phyloP scores from a whole-genome alignment of 2,797 vertebrate genomes.

The Chelidonichthys spinosus region DNA sequence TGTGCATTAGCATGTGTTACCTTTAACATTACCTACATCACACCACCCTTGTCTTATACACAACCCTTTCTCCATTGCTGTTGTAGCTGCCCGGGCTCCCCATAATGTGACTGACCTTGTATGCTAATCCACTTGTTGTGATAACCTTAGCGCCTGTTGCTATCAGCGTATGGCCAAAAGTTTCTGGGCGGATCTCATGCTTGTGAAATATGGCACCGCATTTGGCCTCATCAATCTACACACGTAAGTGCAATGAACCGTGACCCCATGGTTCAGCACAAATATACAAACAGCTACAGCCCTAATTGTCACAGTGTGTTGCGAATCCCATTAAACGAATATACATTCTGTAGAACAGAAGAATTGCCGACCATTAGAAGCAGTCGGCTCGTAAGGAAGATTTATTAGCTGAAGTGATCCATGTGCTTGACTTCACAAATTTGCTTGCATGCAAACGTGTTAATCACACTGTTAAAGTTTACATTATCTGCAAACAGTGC shows the following conservation, averaged over 20 bases:
- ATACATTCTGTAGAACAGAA: slow-evolving; percentile 12
- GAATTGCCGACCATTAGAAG: slow-evolving; percentile 5
- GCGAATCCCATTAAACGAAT: slow-evolving; percentile 28
- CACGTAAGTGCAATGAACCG: neutral
- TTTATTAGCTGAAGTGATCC: slow-evolving; percentile 15
- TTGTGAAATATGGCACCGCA: neutral
- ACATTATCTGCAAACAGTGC: slow-evolving; percentile 8
- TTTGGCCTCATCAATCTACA: too few relatives aligned
- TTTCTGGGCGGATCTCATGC: too few relatives aligned
- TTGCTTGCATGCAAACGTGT: slow-evolving; percentile 7
- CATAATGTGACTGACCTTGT: too few relatives aligned
- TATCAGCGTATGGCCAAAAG: too few relatives aligned
- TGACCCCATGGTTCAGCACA: neutral
- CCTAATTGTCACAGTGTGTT: slow-evolving; percentile 18
- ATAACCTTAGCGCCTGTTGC: too few relatives aligned
- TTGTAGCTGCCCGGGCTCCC: too few relatives aligned
- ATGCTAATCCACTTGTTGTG: too few relatives aligned
- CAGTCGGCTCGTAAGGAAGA: slow-evolving; percentile 22
- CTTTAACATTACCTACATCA: too few relatives aligned
- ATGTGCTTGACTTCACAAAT: slow-evolving; percentile 27
- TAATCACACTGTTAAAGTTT: slow-evolving; percentile 27
- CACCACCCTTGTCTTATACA: too few relatives aligned
- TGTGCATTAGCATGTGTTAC: too few relatives aligned
- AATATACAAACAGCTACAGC: neutral
- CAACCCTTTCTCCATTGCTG: too few relatives aligned